These are phyloP conservation scores for Pristionchus mayeri DNA, from an alignment of 2,888 invertebrate species.

Conservation along the genomic window DNA sequence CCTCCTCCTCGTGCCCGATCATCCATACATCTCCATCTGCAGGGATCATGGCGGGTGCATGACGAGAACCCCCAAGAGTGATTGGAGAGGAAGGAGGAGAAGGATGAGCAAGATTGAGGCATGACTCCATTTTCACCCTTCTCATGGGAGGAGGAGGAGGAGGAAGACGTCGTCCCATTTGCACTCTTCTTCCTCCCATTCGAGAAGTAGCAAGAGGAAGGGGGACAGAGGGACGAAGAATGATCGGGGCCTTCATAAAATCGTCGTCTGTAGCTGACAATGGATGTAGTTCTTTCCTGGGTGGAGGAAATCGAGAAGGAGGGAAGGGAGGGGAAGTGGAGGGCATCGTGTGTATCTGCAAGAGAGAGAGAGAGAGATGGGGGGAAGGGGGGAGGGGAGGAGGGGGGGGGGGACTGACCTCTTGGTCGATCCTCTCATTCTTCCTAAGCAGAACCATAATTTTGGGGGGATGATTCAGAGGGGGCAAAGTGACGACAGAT, in stretches of 20 bases:
- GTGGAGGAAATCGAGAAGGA: neutral
- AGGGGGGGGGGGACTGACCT: neutral
- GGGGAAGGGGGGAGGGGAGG: too few species aligned
- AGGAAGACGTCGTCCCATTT: neutral
- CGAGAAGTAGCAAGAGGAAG: neutral
- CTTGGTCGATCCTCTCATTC: neutral
- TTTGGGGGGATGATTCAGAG: neutral
- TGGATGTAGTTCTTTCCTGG: neutral
- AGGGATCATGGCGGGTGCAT: slow-evolving; percentile 35
- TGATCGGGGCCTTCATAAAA: slow-evolving; percentile 31
- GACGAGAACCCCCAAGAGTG: slow-evolving; percentile 11
- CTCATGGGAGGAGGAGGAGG: neutral
- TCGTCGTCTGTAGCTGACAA: neutral
- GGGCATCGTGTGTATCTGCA: neutral
- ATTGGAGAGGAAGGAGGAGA: neutral
- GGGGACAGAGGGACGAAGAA: neutral
- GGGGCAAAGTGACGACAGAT: neutral
- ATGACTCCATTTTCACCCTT: neutral
- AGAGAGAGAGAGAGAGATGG: neutral
- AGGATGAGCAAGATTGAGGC: too few species aligned
- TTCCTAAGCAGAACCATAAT: neutral
- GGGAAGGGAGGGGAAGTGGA: neutral
- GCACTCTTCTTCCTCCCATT: neutral
- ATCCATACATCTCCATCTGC: slow-evolving; percentile 19
- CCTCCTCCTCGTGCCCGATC: slow-evolving; percentile 40